These are phyloP conservation scores for Leptopterna dolabrata DNA, from an alignment of 2,888 invertebrate genomes.

Conservation along the genomic window DNA sequence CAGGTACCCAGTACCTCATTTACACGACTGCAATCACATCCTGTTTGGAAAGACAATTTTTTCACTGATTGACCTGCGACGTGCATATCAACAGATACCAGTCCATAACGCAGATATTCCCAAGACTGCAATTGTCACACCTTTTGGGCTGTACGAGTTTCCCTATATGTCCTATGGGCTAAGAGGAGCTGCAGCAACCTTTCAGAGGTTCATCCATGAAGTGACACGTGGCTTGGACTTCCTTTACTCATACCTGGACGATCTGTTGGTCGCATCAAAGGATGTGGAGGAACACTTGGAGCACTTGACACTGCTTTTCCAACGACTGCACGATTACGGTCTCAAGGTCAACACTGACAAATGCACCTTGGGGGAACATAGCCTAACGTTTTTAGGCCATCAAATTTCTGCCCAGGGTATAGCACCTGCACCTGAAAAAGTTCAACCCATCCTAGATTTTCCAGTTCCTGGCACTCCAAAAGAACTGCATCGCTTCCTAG, in stretches of 20 bases:
- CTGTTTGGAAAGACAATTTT: neutral
- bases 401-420: slow-evolving; percentile 55
- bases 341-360: slow-evolving; percentile 63
- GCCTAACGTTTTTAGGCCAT: slow-evolving; percentile 56
- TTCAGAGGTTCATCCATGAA: neutral
- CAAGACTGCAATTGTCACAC: too few species aligned
- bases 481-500: slow-evolving; percentile 63
- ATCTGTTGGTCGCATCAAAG: neutral
- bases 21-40: slow-evolving; percentile 61
- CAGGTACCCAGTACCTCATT: slow-evolving; percentile 64
- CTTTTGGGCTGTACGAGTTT: neutral
- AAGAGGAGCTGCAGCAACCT: neutral
- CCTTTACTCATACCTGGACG: slow-evolving; percentile 46
- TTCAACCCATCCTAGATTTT: slow-evolving; percentile 46
- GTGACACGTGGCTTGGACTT: neutral
- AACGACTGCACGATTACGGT: slow-evolving; percentile 57
- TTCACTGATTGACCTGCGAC: neutral
- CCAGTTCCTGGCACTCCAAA: neutral
- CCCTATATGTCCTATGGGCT: neutral
- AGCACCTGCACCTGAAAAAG: slow-evolving; percentile 34
- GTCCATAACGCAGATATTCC: neutral
- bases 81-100: neutral
- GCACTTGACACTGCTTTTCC: slow-evolving; percentile 59
- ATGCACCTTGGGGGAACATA: slow-evolving; percentile 51
- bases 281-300: neutral